Evolutionary conservation across 2,113 vertebrate species (phyloP), one percentile per base, ranked within the genome.

Genomic region (Procavia capensis): DNA sequence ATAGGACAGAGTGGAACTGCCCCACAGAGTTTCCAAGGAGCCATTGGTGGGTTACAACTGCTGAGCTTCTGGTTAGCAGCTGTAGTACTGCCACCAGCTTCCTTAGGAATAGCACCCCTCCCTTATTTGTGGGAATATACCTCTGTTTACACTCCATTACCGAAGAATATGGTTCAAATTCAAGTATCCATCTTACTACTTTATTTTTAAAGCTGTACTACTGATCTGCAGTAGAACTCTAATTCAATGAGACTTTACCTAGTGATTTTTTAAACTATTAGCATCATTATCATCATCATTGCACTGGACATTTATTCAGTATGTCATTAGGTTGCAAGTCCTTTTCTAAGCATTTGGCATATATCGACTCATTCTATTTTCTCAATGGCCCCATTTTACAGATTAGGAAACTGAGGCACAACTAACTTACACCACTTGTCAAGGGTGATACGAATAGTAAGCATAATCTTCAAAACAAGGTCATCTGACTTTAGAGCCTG

Each of bases 241-340:
- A 76, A 43, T n/a, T 9, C 2, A 84, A 22, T 9, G 17, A 43
- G 25, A 88, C 43, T 59, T 84, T 85, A 68, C 27, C 82, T 63
- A 68, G 29, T 20, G 5, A 81, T 64, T 85, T 94, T 76, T 31
- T 85, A 47, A 75, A 85, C 75, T 76, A 76, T 16, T 19, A 92
- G 68, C 70, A 89, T 9, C 57, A 81, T 85, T 20, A 72, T 84
- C 80, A 24, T 66, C 4, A 43, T 47, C 29, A 85, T 85, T 72
- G 17, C 2, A 91, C 13, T 54, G 16, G 31, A 24, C 20, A 68
- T 43, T 61, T 82, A 34, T 24, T 41, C 1, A 43, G 3, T 80
- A 29, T 6, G 66, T 27, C 47, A 59, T 85, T 85, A 74, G 34
- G 7, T 14, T 36, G 10, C 20, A 64, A 81, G 29, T 78, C 72